Evolutionary conservation across 2,888 invertebrate species (phyloP).

Genomic region (Trisateles emortualis): DNA sequence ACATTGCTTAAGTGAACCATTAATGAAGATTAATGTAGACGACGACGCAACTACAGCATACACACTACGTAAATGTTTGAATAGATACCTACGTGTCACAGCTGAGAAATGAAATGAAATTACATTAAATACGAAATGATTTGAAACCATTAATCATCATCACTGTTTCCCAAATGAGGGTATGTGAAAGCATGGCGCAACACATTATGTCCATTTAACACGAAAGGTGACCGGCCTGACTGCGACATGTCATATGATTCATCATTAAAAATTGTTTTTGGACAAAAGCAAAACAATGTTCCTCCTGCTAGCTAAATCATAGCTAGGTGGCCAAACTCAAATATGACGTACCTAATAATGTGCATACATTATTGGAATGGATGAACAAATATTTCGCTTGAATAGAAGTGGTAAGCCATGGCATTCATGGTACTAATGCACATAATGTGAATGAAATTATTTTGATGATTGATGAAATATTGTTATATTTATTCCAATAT

Average conservation of each 20-base stretch:
- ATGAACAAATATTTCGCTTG: background rate
- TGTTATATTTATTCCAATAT: too few relatives aligned
- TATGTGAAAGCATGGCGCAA: slow-evolving; percentile 35
- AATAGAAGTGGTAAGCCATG: background rate
- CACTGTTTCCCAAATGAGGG: slow-evolving; percentile 11
- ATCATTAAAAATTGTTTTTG: slow-evolving; percentile 36
- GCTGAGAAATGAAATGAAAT: slow-evolving; percentile 35
- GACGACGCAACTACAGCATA: slow-evolving; percentile 61
- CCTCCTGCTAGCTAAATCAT: too few relatives aligned
- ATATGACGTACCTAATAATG: slow-evolving; percentile 7
- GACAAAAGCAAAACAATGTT: slow-evolving; percentile 38
- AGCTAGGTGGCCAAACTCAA: slow-evolving; percentile 9
- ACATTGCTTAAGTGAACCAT: slow-evolving; percentile 74
- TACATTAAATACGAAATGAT: slow-evolving; percentile 41
- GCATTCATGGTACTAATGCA: background rate
- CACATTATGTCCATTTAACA: slow-evolving; percentile 30
- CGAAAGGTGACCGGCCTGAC: slow-evolving; percentile 17
- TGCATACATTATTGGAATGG: background rate
- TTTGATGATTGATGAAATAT: too few relatives aligned
- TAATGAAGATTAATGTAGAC: slow-evolving; percentile 83
- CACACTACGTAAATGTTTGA: slow-evolving; percentile 41
- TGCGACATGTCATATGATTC: slow-evolving; percentile 28
- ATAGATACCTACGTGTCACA: slow-evolving; percentile 32
- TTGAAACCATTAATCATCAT: slow-evolving; percentile 46
- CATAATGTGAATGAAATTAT: background rate